Conservation (phyloP, 2,113 vertebrate genomes). For the Nansenia antarctica region DNA sequence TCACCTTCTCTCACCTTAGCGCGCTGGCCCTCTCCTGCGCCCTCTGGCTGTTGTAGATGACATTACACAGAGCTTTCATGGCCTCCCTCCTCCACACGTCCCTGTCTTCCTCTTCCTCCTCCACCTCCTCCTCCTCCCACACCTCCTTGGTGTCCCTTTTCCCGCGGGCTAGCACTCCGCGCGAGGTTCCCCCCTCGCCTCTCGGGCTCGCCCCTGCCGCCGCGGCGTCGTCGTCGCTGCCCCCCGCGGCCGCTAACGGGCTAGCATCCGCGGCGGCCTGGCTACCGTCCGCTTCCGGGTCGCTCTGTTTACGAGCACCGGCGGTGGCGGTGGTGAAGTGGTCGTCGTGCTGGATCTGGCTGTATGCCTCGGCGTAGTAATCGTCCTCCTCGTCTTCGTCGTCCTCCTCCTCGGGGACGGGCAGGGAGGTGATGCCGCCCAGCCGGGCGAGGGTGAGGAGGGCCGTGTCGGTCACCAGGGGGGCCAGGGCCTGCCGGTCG, state of each 20-base stretch:
- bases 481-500: conserved; percentile 56
- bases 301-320: background rate
- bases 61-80: conserved; percentile 63
- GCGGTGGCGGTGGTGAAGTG: background rate
- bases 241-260: background rate
- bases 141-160: conserved; percentile 51
- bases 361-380: background rate
- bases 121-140: conserved; percentile 36
- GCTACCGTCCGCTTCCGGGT: background rate
- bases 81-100: conserved; percentile 63
- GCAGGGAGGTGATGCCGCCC: conserved; percentile 45
- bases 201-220: background rate
- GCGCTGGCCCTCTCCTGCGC: conserved; percentile 63
- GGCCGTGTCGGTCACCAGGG: conserved; percentile 52
- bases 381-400: conserved; percentile 20
- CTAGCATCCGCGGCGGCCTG: background rate
- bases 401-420: conserved; percentile 7
- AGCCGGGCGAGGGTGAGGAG: conserved; percentile 55
- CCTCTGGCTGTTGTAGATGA: conserved; percentile 66
- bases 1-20: conserved; percentile 50
- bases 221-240: background rate
- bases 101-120: conserved; percentile 43
- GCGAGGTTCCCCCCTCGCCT: background rate
- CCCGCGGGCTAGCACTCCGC: conserved; percentile 33
- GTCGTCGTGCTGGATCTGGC: too few relatives aligned